phyloP scores from a whole-genome alignment of 2,113 vertebrate species.

The Dendropsophus ebraccatus region DNA sequence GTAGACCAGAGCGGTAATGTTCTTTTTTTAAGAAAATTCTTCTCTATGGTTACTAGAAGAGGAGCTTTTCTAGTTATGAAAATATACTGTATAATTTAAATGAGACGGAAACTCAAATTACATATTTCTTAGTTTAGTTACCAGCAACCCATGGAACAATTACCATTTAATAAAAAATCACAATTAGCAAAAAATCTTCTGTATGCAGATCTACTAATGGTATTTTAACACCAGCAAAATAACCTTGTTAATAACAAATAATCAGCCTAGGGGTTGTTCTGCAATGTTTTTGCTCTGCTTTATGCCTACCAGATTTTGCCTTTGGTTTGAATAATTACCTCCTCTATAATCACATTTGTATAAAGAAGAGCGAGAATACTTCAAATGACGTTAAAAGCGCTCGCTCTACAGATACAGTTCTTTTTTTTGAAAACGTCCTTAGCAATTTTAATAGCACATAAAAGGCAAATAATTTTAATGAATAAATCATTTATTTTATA shows the following conservation, averaged over 20 bases:
- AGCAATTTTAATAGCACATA: background rate
- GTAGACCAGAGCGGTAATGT: no score
- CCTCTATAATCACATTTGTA: constrained; percentile 6
- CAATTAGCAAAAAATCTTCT: background rate
- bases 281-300: background rate
- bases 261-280: background rate
- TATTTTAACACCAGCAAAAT: background rate
- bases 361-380: background rate
- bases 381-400: background rate
- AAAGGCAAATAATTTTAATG: background rate
- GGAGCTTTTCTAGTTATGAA: no score
- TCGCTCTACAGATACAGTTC: background rate
- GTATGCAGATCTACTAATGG: background rate
- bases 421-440: background rate
- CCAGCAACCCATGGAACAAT: background rate
- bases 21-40: no score
- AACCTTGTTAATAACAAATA: constrained; percentile 32
- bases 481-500: background rate
- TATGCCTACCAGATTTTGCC: constrained; percentile 5
- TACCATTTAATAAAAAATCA: background rate
- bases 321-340: constrained; percentile 45
- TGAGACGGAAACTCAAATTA: no score
- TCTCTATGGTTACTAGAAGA: no score
- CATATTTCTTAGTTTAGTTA: no score
- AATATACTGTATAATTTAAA: no score